Evolutionary conservation across 2,113 vertebrate genomes (phyloP).

Genomic region (Microtus montanus): DNA sequence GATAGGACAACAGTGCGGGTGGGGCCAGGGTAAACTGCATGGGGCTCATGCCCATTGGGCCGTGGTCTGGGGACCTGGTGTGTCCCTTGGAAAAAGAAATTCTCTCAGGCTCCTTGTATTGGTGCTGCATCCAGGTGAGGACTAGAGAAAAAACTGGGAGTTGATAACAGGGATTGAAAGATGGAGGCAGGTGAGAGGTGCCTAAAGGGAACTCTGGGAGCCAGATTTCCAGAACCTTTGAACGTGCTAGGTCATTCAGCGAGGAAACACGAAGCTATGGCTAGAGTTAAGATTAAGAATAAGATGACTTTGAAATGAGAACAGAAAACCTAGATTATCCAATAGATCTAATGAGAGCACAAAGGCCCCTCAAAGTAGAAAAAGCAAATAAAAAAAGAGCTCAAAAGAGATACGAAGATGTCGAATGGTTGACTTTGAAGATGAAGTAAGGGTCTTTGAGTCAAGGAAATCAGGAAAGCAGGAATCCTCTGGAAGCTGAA

Average conservation of each 20-base stretch:
- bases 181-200: not conserved
- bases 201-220: not conserved
- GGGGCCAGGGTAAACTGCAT: not conserved
- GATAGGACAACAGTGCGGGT: not conserved
- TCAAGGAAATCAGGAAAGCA: not conserved
- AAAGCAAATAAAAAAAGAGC: not conserved
- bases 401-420: not conserved
- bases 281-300: not conserved
- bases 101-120: no score
- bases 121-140: not conserved
- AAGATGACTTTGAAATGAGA: not conserved
- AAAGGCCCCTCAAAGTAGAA: not conserved
- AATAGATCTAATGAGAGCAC: not conserved
- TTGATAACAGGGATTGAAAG: not conserved
- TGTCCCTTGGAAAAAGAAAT: not conserved
- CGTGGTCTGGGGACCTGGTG: not conserved
- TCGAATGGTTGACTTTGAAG: not conserved
- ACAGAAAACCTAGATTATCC: not conserved
- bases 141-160: not conserved
- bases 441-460: not conserved
- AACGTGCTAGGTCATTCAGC: not conserved
- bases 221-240: not conserved
- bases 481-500: not conserved
- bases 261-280: not conserved
- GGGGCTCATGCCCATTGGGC: not conserved